These are phyloP conservation scores for Heliconius nattereri DNA, from an alignment of 1,140 invertebrate species.

Conservation along the genomic window DNA sequence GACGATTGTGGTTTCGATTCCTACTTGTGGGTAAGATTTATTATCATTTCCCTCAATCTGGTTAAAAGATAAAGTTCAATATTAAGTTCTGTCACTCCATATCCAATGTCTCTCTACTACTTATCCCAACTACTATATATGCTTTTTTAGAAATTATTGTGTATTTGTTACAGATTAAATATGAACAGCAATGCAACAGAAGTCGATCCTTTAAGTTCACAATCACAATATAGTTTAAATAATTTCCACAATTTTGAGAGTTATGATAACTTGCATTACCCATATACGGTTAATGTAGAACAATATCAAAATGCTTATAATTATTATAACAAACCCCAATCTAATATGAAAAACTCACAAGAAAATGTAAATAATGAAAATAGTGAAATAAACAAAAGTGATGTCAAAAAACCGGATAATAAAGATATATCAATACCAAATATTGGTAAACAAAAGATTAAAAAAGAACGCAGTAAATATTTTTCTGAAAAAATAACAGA, in stretches of 20 bases:
- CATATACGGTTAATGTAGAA: constrained; percentile 32
- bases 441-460: constrained; percentile 39
- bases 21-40: no score
- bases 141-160: not conserved
- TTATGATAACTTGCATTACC: constrained; percentile 19
- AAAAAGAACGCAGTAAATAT: constrained; percentile 56
- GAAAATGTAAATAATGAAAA: not conserved
- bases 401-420: constrained; percentile 7
- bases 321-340: constrained; percentile 17
- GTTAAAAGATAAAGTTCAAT: no score
- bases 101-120: no score
- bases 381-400: not conserved
- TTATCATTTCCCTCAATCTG: no score
- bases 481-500: constrained; percentile 67
- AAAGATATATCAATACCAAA: constrained; percentile 25
- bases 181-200: constrained; percentile 44
- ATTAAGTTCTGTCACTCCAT: no score
- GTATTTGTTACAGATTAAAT: constrained; percentile 30
- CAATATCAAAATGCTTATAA: constrained; percentile 26
- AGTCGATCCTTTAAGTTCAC: constrained; percentile 41
- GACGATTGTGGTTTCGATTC: no score
- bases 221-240: constrained; percentile 24
- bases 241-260: constrained; percentile 34
- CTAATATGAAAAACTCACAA: constrained; percentile 4
- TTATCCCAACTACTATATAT: no score